Evolutionary conservation across 1,140 invertebrate species (phyloP).

Genomic region (Thaumatotibia leucotreta): DNA sequence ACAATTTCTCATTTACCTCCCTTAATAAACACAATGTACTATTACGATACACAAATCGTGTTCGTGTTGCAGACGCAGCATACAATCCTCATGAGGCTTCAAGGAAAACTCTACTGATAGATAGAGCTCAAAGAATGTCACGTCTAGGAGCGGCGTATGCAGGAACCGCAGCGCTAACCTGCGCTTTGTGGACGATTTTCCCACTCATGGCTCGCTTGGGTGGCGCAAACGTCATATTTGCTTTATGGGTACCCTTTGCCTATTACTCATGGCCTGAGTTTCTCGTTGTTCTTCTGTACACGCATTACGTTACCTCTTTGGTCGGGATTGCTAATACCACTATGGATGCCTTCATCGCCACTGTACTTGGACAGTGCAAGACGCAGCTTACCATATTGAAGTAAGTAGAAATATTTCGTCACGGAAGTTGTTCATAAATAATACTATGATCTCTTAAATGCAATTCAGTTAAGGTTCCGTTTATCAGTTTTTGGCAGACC

Average conservation of each 20-base stretch:
- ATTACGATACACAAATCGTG: background rate
- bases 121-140: conserved; percentile 26
- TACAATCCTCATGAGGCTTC: conserved; percentile 20
- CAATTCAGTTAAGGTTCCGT: too few species aligned
- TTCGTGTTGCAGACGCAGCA: conserved; percentile 22
- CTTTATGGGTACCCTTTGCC: conserved; percentile 42
- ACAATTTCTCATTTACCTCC: too few species aligned
- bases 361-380: conserved; percentile 52
- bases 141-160: conserved; percentile 42
- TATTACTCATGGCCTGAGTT: conserved; percentile 36
- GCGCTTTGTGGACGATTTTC: conserved; percentile 53
- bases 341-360: conserved; percentile 64
- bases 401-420: conserved; percentile 24
- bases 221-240: conserved; percentile 37
- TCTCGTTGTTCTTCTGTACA: conserved; percentile 43
- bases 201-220: conserved; percentile 29
- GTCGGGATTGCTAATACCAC: conserved; percentile 64
- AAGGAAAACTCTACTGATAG: conserved; percentile 8
- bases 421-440: background rate
- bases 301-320: conserved; percentile 58
- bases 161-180: conserved; percentile 51
- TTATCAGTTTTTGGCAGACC: too few species aligned
- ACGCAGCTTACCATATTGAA: conserved; percentile 53
- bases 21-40: too few species aligned
- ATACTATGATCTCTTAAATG: too few species aligned